Base-by-base conservation (phyloP, 2,797 vertebrate species). In the Potorous gilbertii region DNA sequence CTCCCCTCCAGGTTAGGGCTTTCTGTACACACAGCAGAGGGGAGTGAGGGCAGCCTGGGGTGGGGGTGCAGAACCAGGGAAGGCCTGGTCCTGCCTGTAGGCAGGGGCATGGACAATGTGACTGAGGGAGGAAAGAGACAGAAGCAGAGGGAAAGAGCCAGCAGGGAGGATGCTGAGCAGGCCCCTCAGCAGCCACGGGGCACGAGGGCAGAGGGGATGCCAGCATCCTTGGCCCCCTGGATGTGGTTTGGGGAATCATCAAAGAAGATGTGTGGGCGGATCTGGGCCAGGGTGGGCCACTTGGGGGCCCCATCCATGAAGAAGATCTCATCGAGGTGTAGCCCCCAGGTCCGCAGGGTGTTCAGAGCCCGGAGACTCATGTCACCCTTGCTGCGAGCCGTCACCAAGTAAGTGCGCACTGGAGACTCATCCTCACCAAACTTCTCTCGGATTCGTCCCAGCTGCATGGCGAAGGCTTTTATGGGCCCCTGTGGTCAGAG, bases 251-350 rank as follows among this genome's bases (percentile, higher is more conserved):
- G 95, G 34, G 98, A 97, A 9, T 98, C 97, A 0, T 98, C 98
- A 92, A 98, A 99, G 97, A 99, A 97, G 93, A 99, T 98, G 74
- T 99, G 98, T 50, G 98, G 99, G 94, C 98, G 98, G 87, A 99
- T 97, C 74, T 98, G 95, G 90, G 97, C 94, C 0, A 99, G 98
- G 90, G 99, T 98, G 52, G 97, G 98, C 8, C 97, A 98, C 50
- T 98, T 97, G 27, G 99, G 98, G 97, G 98, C 98, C 54, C 98
- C 98, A 0, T 98, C 98, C 98, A 99, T 98, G 97, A 99, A 99
- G 97, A 98, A 99, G n/a, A 98, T 98, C 95, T 99, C 98, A 0
- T 99, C 98, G 0, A 98, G 98, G 92, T 98, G 94, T 96, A 99
- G 96, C 2, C 98, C 98, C 98, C 98, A 99, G 57, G 97, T 96